Evolutionary conservation across 1,140 invertebrate species (phyloP).

Genomic region (Tetramorium simillimum): DNA sequence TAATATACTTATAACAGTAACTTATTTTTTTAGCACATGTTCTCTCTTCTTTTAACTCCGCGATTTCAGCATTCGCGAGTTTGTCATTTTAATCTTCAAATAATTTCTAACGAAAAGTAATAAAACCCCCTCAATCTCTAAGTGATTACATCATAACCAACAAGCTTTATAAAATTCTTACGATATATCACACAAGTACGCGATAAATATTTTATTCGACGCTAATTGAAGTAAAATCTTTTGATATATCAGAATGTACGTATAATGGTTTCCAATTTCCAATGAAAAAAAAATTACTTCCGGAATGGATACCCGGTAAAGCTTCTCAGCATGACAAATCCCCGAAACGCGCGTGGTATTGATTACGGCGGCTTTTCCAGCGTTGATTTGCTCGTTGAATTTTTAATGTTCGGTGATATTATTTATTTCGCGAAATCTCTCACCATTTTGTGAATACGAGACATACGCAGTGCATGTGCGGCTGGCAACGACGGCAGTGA

Average conservation of each 20-base stretch:
- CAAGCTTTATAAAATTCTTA: not conserved
- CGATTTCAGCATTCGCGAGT: not conserved
- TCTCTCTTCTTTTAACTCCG: not conserved
- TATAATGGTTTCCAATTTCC: not conserved
- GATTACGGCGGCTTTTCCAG: conserved; percentile 27
- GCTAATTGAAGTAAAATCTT: not conserved
- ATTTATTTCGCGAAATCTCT: conserved; percentile 46
- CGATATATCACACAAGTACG: not conserved
- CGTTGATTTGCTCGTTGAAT: conserved; percentile 37
- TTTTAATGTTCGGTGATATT: conserved; percentile 22
- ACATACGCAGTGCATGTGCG: not conserved
- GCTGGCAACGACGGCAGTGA: not conserved
- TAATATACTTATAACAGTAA: not conserved
- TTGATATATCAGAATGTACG: not conserved
- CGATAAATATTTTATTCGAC: conserved; percentile 3
- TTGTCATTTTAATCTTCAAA: not conserved
- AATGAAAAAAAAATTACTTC: not conserved
- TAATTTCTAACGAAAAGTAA: conserved; percentile 12
- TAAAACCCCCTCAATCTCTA: not conserved
- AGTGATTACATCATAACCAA: not conserved
- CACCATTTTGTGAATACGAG: not conserved
- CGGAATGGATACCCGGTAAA: not conserved
- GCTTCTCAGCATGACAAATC: conserved; percentile 17
- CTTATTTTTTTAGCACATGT: not conserved
- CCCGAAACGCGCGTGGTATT: conserved; percentile 6